Percentiles rank a stretch among this genome's conserved stretches.
These are phyloP conservation scores for Trissolcus brochymenae DNA, from an alignment of 2,888 invertebrate species.

Conservation along the genomic window DNA sequence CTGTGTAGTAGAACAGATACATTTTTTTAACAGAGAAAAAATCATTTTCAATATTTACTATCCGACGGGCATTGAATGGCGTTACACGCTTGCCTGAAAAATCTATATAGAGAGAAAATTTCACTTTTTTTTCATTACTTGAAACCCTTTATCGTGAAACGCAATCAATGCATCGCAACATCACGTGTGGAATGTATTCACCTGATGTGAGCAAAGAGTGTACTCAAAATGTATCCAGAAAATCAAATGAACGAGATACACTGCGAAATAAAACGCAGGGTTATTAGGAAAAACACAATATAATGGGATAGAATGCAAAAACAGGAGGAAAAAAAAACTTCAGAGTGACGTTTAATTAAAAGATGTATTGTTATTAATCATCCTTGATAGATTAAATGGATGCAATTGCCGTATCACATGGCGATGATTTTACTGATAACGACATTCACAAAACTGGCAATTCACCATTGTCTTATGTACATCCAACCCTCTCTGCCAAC, in stretches of 20 bases:
- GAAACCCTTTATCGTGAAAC: conserved; percentile 52
- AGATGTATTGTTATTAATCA: conserved; percentile 57
- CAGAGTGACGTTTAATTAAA: conserved; percentile 58
- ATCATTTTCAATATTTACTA: conserved; percentile 48
- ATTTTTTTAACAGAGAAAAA: conserved; percentile 30
- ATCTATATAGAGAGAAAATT: conserved; percentile 45
- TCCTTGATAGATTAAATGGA: conserved; percentile 56
- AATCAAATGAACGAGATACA: conserved; percentile 47
- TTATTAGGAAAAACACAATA: conserved; percentile 53
- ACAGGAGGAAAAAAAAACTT: conserved; percentile 24
- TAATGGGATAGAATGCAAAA: conserved; percentile 43
- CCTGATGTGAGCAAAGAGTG: conserved; percentile 49
- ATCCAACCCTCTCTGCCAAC: too few species aligned
- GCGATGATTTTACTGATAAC: conserved; percentile 56
- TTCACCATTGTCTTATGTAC: too few species aligned
- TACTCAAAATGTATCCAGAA: conserved; percentile 45
- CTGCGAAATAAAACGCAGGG: conserved; percentile 44
- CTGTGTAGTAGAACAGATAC: conserved; percentile 22
- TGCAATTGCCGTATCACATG: conserved; percentile 57
- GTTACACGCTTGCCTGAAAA: conserved; percentile 17
- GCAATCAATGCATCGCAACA: conserved; percentile 32
- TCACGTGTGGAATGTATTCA: conserved; percentile 33
- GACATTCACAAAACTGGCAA: background rate
- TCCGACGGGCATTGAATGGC: conserved; percentile 28
- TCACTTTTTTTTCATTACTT: conserved; percentile 49